Conservation (phyloP, 2,888 invertebrate species). For the Eristalinus sepulchralis region DNA sequence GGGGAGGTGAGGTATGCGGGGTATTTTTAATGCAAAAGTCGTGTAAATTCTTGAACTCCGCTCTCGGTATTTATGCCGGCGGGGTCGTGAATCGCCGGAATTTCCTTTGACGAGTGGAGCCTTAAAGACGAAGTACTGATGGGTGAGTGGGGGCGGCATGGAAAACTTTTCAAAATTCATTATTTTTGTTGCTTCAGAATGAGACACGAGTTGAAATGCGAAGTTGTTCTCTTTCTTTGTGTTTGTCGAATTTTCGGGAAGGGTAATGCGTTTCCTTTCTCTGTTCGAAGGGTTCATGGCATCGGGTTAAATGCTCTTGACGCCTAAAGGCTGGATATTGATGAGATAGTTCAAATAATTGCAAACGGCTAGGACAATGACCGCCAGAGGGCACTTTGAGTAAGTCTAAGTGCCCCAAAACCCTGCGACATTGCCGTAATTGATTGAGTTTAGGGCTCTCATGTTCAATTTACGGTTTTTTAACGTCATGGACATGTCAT, state of each 20-base stretch:
- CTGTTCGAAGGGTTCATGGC: background rate
- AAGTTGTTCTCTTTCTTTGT: background rate
- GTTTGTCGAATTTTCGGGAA: background rate
- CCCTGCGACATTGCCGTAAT: background rate
- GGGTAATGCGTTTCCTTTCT: background rate
- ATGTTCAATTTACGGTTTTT: background rate
- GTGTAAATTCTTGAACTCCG: background rate
- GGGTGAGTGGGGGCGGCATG: background rate
- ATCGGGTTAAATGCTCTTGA: background rate
- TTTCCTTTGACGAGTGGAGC: background rate
- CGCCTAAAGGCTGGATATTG: background rate
- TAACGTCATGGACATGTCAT: background rate
- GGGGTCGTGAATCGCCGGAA: background rate
- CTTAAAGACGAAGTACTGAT: background rate
- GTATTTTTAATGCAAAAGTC: background rate
- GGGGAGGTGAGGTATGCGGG: background rate
- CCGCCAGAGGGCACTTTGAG: background rate
- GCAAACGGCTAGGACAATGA: background rate
- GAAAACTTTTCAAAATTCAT: background rate
- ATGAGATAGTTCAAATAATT: background rate
- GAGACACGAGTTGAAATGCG: background rate
- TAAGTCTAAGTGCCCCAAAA: background rate
- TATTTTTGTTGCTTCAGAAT: background rate
- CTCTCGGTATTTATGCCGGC: background rate
- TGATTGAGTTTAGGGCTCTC: background rate